A percentile compares a stretch with the other conserved stretches of the same genome.
Evolutionary conservation across 2,888 invertebrate species (phyloP).

Genomic region (Lumbricus terrestris): DNA sequence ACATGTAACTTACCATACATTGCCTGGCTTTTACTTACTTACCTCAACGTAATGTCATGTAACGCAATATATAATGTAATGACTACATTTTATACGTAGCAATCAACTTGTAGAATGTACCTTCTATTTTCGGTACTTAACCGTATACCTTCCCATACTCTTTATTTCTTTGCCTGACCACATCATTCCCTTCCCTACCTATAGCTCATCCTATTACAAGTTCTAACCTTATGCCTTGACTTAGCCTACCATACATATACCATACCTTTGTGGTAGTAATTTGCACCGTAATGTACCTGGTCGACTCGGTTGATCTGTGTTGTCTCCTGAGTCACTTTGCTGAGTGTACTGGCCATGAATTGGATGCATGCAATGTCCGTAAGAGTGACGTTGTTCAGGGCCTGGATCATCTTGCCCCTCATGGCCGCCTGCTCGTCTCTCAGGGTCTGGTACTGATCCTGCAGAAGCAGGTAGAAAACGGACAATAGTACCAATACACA

Average conservation of each 20-base stretch:
- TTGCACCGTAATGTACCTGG: constrained; percentile 32
- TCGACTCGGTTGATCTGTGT: constrained; percentile 35
- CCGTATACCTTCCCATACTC: too few species aligned
- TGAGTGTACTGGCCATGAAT: constrained; percentile 37
- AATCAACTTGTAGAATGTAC: too few species aligned
- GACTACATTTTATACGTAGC: too few species aligned
- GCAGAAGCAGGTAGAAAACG: too few species aligned
- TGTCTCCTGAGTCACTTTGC: constrained; percentile 30
- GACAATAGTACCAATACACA: too few species aligned
- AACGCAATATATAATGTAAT: too few species aligned
- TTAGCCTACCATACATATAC: background rate
- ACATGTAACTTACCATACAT: background rate
- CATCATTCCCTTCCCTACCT: too few species aligned
- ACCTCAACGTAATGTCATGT: too few species aligned
- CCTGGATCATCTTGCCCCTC: constrained; percentile 34
- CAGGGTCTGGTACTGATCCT: constrained; percentile 22
- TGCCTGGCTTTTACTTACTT: background rate
- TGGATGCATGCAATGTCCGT: constrained; percentile 34
- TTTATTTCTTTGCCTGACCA: too few species aligned
- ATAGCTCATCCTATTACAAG: too few species aligned
- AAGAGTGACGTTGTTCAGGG: constrained; percentile 35
- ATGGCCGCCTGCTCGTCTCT: constrained; percentile 20
- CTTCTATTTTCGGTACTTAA: too few species aligned
- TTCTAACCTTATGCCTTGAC: background rate
- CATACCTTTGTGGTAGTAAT: background rate